Percentiles rank a stretch among this genome's conserved stretches.
Conservation (phyloP, 1,140 invertebrate genomes). For the Odontomachus brunneus region DNA sequence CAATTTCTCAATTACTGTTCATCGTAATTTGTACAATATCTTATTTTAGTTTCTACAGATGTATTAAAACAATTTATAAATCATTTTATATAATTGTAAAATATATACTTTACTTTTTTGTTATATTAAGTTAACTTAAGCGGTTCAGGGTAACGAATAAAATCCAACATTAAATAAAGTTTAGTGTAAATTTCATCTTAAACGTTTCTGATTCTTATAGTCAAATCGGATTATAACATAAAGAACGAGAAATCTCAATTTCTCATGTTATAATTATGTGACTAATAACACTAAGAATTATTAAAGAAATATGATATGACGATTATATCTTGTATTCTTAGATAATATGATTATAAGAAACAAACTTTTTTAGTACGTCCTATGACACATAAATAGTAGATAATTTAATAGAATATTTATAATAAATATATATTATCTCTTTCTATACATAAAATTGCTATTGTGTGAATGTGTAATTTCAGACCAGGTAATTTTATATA, state of each 20-base stretch:
- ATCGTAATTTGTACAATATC: neutral
- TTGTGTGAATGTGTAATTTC: conserved; percentile 19
- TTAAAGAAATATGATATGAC: neutral
- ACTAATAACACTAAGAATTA: neutral
- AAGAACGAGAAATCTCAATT: neutral
- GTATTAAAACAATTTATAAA: conserved; percentile 9
- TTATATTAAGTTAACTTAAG: neutral
- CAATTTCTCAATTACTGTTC: neutral
- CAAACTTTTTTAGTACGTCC: neutral
- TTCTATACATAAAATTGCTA: conserved; percentile 15
- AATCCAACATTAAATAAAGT: neutral
- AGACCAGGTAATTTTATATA: conserved; percentile 7
- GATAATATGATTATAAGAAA: too few relatives aligned
- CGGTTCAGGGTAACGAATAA: neutral
- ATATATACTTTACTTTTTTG: neutral
- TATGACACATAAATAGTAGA: too few relatives aligned
- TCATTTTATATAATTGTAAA: neutral
- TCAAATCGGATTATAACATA: neutral
- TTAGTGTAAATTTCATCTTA: conserved; percentile 7
- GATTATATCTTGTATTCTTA: too few relatives aligned
- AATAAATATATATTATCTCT: neutral
- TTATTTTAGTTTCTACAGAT: conserved; percentile 1
- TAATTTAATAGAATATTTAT: neutral
- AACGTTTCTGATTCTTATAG: neutral
- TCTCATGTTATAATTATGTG: neutral